Base-by-base conservation (phyloP, 2,113 vertebrate genomes). In the Aegithalos caudatus region DNA sequence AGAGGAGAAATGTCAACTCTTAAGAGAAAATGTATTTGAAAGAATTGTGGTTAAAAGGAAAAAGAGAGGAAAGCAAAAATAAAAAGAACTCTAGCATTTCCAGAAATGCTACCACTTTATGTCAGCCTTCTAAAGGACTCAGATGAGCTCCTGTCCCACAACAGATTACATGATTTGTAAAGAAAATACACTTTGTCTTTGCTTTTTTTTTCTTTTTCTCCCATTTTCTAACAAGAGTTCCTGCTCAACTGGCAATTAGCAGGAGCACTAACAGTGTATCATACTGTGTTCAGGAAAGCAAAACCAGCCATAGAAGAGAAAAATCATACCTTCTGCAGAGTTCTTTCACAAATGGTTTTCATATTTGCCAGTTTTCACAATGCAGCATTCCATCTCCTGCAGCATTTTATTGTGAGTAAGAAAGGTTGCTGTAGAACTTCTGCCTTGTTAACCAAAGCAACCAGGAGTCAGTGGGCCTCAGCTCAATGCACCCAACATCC, bases 1-100 rank as follows among this genome's bases (percentile, higher is more conserved):
- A 90, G 82, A 76, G 53, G 45, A 70, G 35, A 95, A 92, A 97
- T 10, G 35, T 60, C 91, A 95, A 24, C 35, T 77, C 62, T 53
- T 77, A 81, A 85, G 13, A 72, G 71, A 88, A 95, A 93, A 84
- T 2, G 2, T 78, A 66, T 86, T 86, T 85, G 65, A 94, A 93
- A 94, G 35, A 90, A 81, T 23, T 53, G 31, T 5, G 3, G 47
- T 65, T 40, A 44, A 73, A 90, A 95, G 78, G 28, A 58, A 91
- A 66, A 57, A 91, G 18, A 73, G 6, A 14, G 18, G n/a, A 78
- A 92, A 64, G 14, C 13, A 67, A 91, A 92, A 13, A 53, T 20
- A 28, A 89, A 89, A 89, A 66, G 22, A 40, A 72, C 73, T 71
- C 56, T 31, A 62, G 23, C 38, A 38, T 86, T 86, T 93, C 65